phyloP scores from a whole-genome alignment of 2,797 vertebrate genomes.

The Eulemur mongoz region DNA sequence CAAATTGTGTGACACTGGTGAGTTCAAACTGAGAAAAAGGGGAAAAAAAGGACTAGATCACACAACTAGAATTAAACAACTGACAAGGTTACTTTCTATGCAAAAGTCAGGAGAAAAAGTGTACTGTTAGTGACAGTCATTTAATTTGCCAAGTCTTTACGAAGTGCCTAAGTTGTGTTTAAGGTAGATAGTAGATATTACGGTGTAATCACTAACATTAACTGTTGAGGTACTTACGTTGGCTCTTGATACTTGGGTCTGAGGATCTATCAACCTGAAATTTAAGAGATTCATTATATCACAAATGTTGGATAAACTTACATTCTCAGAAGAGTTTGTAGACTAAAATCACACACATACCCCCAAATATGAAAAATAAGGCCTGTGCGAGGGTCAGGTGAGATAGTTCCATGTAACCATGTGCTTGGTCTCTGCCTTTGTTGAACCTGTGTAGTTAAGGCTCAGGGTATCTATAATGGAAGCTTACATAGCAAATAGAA shows the following conservation, averaged over 20 bases:
- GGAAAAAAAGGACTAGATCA: not conserved
- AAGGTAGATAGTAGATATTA: not conserved
- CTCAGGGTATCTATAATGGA: not conserved
- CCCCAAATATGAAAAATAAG: not conserved
- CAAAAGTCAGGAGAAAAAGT: not conserved
- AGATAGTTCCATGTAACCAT: fast-evolving
- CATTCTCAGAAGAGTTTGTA: not conserved
- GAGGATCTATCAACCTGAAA: slow-evolving; percentile 96
- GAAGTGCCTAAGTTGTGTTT: not conserved
- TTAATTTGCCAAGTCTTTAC: not conserved
- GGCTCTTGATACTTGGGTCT: slow-evolving; percentile 96
- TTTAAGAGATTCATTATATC: slow-evolving; percentile 38
- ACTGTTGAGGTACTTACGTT: slow-evolving; percentile 89
- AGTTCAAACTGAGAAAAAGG: slow-evolving; percentile 92
- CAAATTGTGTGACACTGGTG: slow-evolving; percentile 92
- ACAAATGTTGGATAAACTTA: slow-evolving; percentile 4
- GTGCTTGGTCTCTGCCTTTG: not conserved
- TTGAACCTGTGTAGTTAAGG: not conserved
- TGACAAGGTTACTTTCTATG: not conserved
- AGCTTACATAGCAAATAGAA: not conserved
- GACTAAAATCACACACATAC: not conserved
- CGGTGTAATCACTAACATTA: not conserved
- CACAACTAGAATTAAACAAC: not conserved
- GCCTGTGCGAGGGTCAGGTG: not conserved
- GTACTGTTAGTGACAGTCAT: not conserved